Base-by-base conservation (phyloP, 2,113 vertebrate species). In the Burhinus bistriatus region DNA sequence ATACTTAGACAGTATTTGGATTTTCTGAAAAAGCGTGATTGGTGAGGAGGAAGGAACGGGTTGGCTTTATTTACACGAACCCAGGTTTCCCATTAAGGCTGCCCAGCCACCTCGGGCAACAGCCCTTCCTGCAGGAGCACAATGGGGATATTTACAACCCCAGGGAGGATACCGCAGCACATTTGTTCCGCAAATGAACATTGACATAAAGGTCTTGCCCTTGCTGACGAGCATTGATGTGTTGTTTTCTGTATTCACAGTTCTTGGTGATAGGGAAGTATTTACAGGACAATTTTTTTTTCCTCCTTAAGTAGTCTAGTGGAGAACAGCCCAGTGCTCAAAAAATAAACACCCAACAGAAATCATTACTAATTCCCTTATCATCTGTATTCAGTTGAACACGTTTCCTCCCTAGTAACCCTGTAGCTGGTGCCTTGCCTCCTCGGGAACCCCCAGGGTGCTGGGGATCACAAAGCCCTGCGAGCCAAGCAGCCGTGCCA, bases 221-320 rank as follows among this genome's bases (percentile, higher is more conserved):
- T 96, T 57, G 81, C 97, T 98, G 97, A 98, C 92, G 95, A 97
- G 95, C 95, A 92, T 10, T 73, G 96, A 95, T 97, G 94, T 77
- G 88, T 2, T 84, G 72, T 40, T 96, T 91, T 97, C 94, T 95
- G 57, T 92, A 45, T 57, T 90, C 94, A 71, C 54, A 51, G 51
- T 9, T 96, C 93, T 89, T 51, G 83, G 61, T 90, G 65, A 65
- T 42, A 80, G 76, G 87, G 66, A 90, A 90, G 51, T 47, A 91
- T 91, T 96, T 84, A 90, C 73, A 61, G 78, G 23, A n/a, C 55
- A 40, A 79, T 49, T 92, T 22, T 72, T 23, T 80, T 87, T 92
- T 78, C 55, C 51, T 87, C n/a, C 76, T 70, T 65, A 57, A 94
- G 57, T 62, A 85, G 15, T 4, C 73, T 18, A 45, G 20, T 7